These are phyloP conservation scores for Beroe forskalii DNA, from an alignment of 37 sponge, comb jelly and placozoan species.

Conservation along the genomic window DNA sequence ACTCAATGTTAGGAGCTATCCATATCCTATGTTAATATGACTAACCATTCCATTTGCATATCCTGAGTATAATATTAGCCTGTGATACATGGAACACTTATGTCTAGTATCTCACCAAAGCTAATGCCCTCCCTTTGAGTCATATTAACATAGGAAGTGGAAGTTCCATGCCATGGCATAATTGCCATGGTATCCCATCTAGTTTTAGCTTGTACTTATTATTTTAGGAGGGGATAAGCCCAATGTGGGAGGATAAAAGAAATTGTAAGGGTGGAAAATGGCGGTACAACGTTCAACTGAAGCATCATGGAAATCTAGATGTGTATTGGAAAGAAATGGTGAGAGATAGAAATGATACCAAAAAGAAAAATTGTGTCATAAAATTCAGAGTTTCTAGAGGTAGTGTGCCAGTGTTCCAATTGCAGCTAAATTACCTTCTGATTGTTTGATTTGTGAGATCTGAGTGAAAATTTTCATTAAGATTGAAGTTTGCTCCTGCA, in stretches of 20 bases:
- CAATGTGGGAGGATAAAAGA: constrained; percentile 57
- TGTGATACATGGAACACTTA: too few species aligned
- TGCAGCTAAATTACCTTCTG: neutral
- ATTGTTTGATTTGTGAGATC: neutral
- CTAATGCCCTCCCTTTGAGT: too few species aligned
- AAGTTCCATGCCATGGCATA: neutral
- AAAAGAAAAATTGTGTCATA: neutral
- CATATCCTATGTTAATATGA: too few species aligned
- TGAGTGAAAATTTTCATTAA: neutral
- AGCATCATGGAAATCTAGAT: constrained; percentile 65
- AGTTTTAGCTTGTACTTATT: neutral
- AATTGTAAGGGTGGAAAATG: constrained; percentile 65
- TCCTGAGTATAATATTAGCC: too few species aligned
- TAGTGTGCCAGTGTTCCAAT: neutral
- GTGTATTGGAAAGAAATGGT: constrained; percentile 63
- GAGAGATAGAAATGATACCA: neutral
- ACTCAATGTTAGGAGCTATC: too few species aligned
- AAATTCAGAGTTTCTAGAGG: neutral
- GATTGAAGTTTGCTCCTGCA: neutral
- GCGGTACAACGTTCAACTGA: constrained; percentile 60
- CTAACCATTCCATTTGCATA: too few species aligned
- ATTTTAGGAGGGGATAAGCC: constrained; percentile 64
- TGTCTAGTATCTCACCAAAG: too few species aligned
- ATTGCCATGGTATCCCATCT: neutral
- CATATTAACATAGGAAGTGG: neutral